Percentiles rank a stretch among this genome's conserved stretches.
These are phyloP conservation scores for Lordiphosa fenestrarum DNA, from an alignment of 2,888 invertebrate genomes.

Conservation along the genomic window DNA sequence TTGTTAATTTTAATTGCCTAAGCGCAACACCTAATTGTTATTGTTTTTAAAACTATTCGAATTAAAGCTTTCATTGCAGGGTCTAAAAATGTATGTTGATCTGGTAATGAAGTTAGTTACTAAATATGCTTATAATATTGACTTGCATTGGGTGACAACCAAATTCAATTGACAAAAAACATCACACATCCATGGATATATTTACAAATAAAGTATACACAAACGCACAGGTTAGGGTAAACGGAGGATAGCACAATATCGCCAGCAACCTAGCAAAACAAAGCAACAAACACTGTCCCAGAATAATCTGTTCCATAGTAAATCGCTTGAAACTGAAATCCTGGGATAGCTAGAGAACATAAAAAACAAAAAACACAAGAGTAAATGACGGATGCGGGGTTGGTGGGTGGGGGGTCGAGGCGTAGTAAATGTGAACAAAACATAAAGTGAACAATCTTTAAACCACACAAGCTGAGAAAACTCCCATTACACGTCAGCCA, in stretches of 20 bases:
- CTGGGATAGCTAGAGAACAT: conserved; percentile 26
- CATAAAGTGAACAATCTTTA: conserved; percentile 71
- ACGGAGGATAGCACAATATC: conserved; percentile 30
- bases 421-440: conserved; percentile 10
- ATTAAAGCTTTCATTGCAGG: conserved; percentile 45
- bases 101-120: background rate
- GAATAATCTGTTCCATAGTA: conserved; percentile 19
- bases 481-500: conserved; percentile 91
- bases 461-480: conserved; percentile 91
- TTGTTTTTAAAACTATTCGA: conserved; percentile 29
- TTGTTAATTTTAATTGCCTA: conserved; percentile 47
- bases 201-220: conserved; percentile 19
- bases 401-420: background rate
- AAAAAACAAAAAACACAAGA: conserved; percentile 14
- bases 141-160: too few relatives aligned
- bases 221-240: conserved; percentile 8
- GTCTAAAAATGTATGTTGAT: conserved; percentile 8
- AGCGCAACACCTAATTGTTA: conserved; percentile 50
- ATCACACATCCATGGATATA: conserved; percentile 10
- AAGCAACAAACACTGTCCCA: conserved; percentile 29
- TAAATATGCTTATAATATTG: conserved; percentile 11
- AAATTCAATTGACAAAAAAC: too few relatives aligned
- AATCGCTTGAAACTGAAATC: conserved; percentile 15
- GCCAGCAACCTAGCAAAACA: conserved; percentile 34
- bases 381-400: conserved; percentile 7